Base-by-base conservation (phyloP, 2,888 invertebrate species). In the Barypeithes pellucidus region DNA sequence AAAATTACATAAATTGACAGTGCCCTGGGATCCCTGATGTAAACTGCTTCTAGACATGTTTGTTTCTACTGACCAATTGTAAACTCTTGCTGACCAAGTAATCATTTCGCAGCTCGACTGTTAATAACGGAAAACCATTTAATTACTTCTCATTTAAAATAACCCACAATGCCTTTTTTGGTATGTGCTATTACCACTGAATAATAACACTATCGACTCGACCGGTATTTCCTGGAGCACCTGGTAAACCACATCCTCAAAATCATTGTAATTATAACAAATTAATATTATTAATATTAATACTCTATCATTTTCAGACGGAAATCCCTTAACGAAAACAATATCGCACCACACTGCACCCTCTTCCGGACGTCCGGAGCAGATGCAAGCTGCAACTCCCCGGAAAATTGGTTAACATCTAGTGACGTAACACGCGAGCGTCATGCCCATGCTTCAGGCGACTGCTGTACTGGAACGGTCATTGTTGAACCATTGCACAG, bases 401-500 rank as follows among this genome's bases (percentile, higher is more conserved):
- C 65, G 43, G 52, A 66, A 29, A 66, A 47, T 41, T 50, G 61
- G 36, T 45, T 54, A 60, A 41, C 60, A 47, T 45, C 45, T 39
- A 33, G 60, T 72, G 66, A 75, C 72, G 66, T 63, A 20, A 60
- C 20, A 14, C 60, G 63, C 62, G 81, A 84, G 68, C 78, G 83
- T 52, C 81, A 78, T 65, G 83, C 82, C 68, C 81, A 83, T 79
- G 82, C 82, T 54, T 73, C 82, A 71, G 80, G 77, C 63, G 82
- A 82, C 74, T 81, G 82, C 43, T 83, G 82, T 75, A 83, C 82
- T 79, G 84, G 82, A 77, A 84, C 81, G 72, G 84, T 83, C 75
- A 82, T 82, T 71, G 81, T 82, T 24, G 83, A 82, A 72, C 80
- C 79, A 43, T 77, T 73, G 57, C 78, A 62, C 65, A 63, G 20